Conservation (phyloP, 1,140 invertebrate species). For the Trichomalopsis sarcophagae region DNA sequence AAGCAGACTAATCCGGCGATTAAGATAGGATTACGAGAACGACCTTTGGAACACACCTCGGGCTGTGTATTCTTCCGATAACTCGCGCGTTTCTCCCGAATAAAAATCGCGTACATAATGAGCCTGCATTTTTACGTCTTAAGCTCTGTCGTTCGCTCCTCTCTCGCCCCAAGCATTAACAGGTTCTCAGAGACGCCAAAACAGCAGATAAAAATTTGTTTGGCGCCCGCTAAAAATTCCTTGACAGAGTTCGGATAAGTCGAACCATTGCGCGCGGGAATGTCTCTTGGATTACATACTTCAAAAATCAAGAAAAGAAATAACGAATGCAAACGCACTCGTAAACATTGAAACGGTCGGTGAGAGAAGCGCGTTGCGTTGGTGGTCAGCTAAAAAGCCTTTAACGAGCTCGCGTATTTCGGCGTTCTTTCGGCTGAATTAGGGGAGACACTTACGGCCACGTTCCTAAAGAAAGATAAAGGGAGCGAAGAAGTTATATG, state of each 20-base stretch:
- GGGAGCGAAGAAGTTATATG: background rate
- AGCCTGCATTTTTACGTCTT: background rate
- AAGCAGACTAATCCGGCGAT: background rate
- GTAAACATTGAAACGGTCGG: no score
- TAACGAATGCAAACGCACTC: no score
- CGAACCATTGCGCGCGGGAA: background rate
- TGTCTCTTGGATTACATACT: no score
- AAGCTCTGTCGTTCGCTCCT: background rate
- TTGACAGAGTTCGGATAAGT: background rate
- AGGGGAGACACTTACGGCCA: background rate
- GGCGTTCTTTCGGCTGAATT: background rate
- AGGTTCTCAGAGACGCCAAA: no score
- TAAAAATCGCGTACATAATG: background rate
- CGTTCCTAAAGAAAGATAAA: background rate
- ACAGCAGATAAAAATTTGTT: no score
- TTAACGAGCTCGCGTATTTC: conserved; percentile 1
- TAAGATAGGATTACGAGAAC: background rate
- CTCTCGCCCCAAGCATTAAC: no score
- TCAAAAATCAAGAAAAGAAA: no score
- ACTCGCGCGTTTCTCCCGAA: background rate
- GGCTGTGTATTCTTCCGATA: background rate
- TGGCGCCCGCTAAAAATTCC: no score
- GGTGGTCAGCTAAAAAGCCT: conserved; percentile 3
- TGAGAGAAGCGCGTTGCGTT: background rate
- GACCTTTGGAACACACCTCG: background rate